Base-by-base conservation (phyloP, 2,888 invertebrate species). In the Rambutsinella grinnellia region DNA sequence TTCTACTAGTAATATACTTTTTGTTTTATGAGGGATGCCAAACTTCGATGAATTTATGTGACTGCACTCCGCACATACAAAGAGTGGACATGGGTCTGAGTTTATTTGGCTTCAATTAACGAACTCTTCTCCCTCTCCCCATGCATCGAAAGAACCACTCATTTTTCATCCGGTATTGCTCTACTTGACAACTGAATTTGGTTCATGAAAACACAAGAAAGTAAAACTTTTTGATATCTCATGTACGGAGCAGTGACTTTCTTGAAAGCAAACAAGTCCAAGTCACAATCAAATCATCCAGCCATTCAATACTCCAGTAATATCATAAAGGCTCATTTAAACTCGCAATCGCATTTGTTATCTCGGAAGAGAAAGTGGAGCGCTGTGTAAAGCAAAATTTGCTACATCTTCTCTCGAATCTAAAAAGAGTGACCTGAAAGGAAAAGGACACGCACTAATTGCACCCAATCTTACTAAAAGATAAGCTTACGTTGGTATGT, bases 41-140 rank as follows among this genome's bases (percentile, higher is more conserved):
- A 36, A 36, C 36, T 36, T 36, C n/a, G 23, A 49, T 62, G 61
- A 62, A 58, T 51, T 56, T 67, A 67, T 58, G 56, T 26, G 28
- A 58, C 15, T 67, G 57, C 23, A 57, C 28, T 27, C 8, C 13
- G 15, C 19, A 23, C 46, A 10, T 2, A 3, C 5, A 49, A 5
- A n/a, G 49, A 49, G 36, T 36, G 36, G 36, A 36, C 36, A 13
- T 8, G 5, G 36, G 36, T 13, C 23, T 19, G 60, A 44, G 68
- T 71, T 71, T 71, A 63, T 71, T 71, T 71, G 70, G 70, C 70
- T 71, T 71, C 70, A 71, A 71, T 71, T 71, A 71, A 63, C 46
- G 28, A 17, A 23, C 36, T 49, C 19, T 17, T 49, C 15, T 49
- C 36, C 36, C 36, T 49, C 15, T 49, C 36, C 36, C 36, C 36